A percentile compares a stretch with the other conserved stretches of the same genome.
Evolutionary conservation across 2,888 invertebrate species (phyloP).

Genomic region (Dryocosmus kuriphilus): DNA sequence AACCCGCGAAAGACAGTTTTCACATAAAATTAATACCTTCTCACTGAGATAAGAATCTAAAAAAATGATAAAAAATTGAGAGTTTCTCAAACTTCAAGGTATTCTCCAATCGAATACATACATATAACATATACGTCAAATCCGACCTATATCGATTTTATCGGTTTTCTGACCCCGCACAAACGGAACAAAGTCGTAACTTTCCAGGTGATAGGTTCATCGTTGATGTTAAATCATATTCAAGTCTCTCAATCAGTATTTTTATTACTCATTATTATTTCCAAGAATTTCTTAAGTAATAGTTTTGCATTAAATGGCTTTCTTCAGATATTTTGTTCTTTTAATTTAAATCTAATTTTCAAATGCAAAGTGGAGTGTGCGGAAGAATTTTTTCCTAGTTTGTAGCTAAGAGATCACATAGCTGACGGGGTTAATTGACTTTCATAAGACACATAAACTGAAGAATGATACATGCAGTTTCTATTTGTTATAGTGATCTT

Average conservation of each 20-base stretch:
- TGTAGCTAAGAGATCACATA: neutral
- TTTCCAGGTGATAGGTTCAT: conserved; percentile 29
- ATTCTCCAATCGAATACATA: neutral
- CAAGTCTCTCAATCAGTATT: conserved; percentile 26
- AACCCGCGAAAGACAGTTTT: too few species aligned
- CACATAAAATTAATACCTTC: too few species aligned
- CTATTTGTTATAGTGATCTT: neutral
- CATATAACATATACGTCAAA: neutral
- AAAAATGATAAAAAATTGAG: neutral
- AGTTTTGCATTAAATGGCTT: neutral
- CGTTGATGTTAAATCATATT: neutral
- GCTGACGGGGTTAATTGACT: neutral
- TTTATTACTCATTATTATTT: conserved; percentile 5
- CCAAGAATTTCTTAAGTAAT: neutral
- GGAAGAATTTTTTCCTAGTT: neutral
- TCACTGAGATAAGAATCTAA: too few species aligned
- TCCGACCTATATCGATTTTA: conserved; percentile 1
- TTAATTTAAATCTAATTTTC: neutral
- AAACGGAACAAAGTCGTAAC: conserved; percentile 26
- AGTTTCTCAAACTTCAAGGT: neutral
- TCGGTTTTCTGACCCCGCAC: conserved; percentile 3
- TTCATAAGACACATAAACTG: neutral
- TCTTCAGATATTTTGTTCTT: neutral
- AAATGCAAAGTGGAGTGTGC: neutral
- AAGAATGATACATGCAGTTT: too few species aligned